A percentile compares a stretch with the other conserved stretches of the same genome.
phyloP scores from a whole-genome alignment of 2,113 vertebrate species.

The Trachemys scripta region DNA sequence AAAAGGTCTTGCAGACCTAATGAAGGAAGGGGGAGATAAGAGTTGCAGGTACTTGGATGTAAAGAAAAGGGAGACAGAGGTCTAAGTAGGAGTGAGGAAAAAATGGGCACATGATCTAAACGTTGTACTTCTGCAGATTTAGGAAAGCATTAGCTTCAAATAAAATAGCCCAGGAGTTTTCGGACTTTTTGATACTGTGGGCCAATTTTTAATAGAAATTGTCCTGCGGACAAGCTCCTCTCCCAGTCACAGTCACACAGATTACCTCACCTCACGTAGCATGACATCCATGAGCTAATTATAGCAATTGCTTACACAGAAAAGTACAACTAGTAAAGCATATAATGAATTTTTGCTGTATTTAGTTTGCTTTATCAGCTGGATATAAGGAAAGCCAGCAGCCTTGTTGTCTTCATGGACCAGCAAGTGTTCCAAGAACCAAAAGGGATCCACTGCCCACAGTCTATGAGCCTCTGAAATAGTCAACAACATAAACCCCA shows the following conservation, averaged over 20 bases:
- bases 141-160: background rate
- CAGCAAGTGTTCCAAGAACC: conserved; percentile 11
- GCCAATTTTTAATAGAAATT: fast-evolving
- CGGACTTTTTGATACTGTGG: background rate
- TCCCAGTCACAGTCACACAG: fast-evolving
- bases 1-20: background rate
- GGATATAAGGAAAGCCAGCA: background rate
- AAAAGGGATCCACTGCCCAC: conserved; percentile 43
- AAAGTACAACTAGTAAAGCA: background rate
- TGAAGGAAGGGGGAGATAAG: background rate
- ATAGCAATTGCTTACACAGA: background rate
- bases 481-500: background rate
- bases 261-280: fast-evolving
- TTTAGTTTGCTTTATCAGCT: conserved; percentile 24
- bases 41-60: background rate
- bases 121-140: background rate
- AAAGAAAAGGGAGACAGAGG: background rate
- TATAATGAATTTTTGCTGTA: background rate
- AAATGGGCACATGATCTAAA: background rate
- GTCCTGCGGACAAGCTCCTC: fast-evolving
- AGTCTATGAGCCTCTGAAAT: conserved; percentile 16
- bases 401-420: conserved; percentile 64
- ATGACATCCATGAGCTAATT: fast-evolving
- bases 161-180: background rate
- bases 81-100: background rate